phyloP scores from a whole-genome alignment of 2,888 invertebrate species.

The Ophion ellenae region DNA sequence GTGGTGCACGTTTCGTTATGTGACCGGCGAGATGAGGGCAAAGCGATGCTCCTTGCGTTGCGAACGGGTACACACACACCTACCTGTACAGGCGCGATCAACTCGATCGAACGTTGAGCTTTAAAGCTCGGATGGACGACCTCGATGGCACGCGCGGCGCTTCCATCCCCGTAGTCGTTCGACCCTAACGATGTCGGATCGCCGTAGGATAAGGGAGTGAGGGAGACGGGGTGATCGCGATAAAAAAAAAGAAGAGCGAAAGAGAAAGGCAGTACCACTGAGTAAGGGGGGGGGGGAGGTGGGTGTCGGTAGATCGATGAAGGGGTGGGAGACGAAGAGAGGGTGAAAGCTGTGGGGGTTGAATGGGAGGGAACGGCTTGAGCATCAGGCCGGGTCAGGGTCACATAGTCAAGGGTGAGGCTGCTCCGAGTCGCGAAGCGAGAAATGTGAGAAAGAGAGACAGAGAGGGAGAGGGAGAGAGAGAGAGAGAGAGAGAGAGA shows the following conservation, averaged over 20 bases:
- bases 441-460: neutral
- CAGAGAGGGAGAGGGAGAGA: conserved; percentile 21
- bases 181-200: conserved; percentile 60
- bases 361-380: conserved; percentile 64
- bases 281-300: conserved; percentile 4
- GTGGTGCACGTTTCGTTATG: neutral
- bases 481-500: conserved; percentile 33
- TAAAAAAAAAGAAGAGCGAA: conserved; percentile 30
- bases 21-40: neutral
- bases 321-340: conserved; percentile 30
- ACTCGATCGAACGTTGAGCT: conserved; percentile 31
- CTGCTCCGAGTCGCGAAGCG: conserved; percentile 30
- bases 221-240: neutral
- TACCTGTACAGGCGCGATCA: conserved; percentile 8
- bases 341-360: conserved; percentile 44
- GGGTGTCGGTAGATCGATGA: conserved; percentile 59
- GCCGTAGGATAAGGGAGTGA: conserved; percentile 42
- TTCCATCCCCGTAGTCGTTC: conserved; percentile 46
- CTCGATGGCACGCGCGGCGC: conserved; percentile 67
- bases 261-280: neutral
- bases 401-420: conserved; percentile 76
- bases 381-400: conserved; percentile 70
- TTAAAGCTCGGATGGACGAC: conserved; percentile 65
- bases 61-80: conserved; percentile 33
- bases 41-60: conserved; percentile 29